phyloP scores from a whole-genome alignment of 2,888 invertebrate genomes.

The Psylliodes chrysocephalus region DNA sequence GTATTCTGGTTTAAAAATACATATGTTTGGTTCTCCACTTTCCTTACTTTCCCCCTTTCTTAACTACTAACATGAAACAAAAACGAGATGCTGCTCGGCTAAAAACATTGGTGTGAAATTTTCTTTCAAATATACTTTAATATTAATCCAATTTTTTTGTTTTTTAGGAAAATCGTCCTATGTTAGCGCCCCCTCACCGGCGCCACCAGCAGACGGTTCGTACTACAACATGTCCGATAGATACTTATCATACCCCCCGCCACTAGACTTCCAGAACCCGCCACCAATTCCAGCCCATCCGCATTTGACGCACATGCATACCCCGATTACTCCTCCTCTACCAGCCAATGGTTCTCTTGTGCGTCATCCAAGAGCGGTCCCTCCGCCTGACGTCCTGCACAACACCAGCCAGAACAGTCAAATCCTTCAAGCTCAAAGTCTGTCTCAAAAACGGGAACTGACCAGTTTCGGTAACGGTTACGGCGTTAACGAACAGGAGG shows the following conservation, averaged over 20 bases:
- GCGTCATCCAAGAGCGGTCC: conserved; percentile 59
- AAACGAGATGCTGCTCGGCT: too few relatives aligned
- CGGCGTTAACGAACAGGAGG: conserved; percentile 64
- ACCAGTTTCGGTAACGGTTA: conserved; percentile 64
- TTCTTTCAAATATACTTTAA: too few relatives aligned
- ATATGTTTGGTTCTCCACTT: too few relatives aligned
- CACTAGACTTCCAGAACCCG: conserved; percentile 72
- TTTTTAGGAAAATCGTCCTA: conserved; percentile 70
- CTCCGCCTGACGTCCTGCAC: conserved; percentile 64
- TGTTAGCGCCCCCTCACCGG: conserved; percentile 75
- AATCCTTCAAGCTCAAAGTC: conserved; percentile 63
- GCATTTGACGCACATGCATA: conserved; percentile 64
- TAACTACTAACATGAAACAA: too few relatives aligned
- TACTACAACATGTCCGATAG: conserved; percentile 86
- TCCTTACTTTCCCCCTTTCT: too few relatives aligned
- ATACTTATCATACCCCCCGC: conserved; percentile 83
- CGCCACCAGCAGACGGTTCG: conserved; percentile 81
- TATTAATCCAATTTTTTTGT: too few relatives aligned
- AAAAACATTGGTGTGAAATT: too few relatives aligned
- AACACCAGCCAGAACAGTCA: conserved; percentile 63
- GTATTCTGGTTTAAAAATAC: too few relatives aligned
- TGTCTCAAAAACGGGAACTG: conserved; percentile 62
- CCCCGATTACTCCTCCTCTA: conserved; percentile 58
- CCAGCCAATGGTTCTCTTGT: conserved; percentile 62
- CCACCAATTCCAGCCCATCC: conserved; percentile 66